Evolutionary conservation across 2,888 invertebrate species (phyloP).

Genomic region (Pycnomerus fuliginosus): DNA sequence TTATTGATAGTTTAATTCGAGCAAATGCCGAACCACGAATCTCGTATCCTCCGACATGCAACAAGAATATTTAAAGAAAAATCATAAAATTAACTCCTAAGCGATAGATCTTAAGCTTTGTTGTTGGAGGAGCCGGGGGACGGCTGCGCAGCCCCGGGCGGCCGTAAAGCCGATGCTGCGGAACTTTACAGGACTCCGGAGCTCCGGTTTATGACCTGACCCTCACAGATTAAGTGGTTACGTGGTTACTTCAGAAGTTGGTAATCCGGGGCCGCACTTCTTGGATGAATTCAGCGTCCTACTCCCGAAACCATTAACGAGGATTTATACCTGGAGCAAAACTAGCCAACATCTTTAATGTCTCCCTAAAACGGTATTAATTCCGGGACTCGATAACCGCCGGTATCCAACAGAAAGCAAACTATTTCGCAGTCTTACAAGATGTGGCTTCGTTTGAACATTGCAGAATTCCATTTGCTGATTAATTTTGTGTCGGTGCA

Average conservation of each 20-base stretch:
- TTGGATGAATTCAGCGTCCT: not conserved
- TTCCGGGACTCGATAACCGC: slow-evolving; percentile 12
- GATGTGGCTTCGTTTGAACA: slow-evolving; percentile 9
- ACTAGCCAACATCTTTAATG: slow-evolving; percentile 22
- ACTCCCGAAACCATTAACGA: slow-evolving; percentile 19
- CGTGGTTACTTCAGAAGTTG: slow-evolving; percentile 49
- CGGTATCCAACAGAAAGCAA: slow-evolving; percentile 14
- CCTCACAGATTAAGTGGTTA: slow-evolving; percentile 51
- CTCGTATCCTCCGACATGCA: slow-evolving; percentile 42
- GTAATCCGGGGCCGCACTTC: slow-evolving; percentile 34
- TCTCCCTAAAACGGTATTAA: slow-evolving; percentile 17
- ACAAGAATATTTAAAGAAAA: no score
- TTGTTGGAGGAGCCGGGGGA: slow-evolving; percentile 23
- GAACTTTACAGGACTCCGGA: slow-evolving; percentile 43
- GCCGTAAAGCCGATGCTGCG: slow-evolving; percentile 41
- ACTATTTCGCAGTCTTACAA: slow-evolving; percentile 8
- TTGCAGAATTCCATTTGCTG: slow-evolving; percentile 18
- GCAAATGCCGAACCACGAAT: slow-evolving; percentile 49
- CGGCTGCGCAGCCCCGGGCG: slow-evolving; percentile 30
- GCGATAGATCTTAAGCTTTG: slow-evolving; percentile 25
- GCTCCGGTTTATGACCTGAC: slow-evolving; percentile 50
- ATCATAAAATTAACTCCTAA: slow-evolving; percentile 9
- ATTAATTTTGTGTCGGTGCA: slow-evolving; percentile 14
- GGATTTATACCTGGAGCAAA: slow-evolving; percentile 25
- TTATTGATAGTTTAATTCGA: slow-evolving; percentile 54